Percentiles rank a stretch among this genome's conserved stretches.
Evolutionary conservation across 2,113 vertebrate species (phyloP).

Genomic region (Leucosticte australis): DNA sequence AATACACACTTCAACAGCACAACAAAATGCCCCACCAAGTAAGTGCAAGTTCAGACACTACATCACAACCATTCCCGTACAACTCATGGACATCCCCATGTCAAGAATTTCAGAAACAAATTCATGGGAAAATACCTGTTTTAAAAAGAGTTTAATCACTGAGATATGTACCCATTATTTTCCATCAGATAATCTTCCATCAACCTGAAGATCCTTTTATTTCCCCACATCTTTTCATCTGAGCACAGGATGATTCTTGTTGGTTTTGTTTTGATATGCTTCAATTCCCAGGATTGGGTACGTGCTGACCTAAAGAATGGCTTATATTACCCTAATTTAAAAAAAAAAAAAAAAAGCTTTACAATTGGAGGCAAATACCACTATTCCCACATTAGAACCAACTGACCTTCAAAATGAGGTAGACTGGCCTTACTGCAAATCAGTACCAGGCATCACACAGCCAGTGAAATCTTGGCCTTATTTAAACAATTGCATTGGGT

Average conservation of each 20-base stretch:
- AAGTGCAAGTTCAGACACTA: neutral
- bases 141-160: neutral
- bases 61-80: neutral
- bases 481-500: neutral
- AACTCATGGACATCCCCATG: neutral
- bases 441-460: neutral
- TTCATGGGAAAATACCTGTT: neutral
- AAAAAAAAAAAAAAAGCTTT: neutral
- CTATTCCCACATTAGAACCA: neutral
- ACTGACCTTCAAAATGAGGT: neutral
- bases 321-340: neutral
- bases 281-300: neutral
- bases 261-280: neutral
- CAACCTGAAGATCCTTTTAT: neutral
- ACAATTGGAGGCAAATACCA: neutral
- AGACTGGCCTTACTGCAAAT: neutral
- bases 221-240: neutral
- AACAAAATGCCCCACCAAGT: neutral
- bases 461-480: neutral
- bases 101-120: neutral
- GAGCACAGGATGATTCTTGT: rapidly evolving
- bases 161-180: neutral
- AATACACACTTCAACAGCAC: neutral
- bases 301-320: neutral
- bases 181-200: neutral